A percentile compares a stretch with the other conserved stretches of the same genome.
phyloP scores from a whole-genome alignment of 2,113 vertebrate species.

The Turdus rufiventris region DNA sequence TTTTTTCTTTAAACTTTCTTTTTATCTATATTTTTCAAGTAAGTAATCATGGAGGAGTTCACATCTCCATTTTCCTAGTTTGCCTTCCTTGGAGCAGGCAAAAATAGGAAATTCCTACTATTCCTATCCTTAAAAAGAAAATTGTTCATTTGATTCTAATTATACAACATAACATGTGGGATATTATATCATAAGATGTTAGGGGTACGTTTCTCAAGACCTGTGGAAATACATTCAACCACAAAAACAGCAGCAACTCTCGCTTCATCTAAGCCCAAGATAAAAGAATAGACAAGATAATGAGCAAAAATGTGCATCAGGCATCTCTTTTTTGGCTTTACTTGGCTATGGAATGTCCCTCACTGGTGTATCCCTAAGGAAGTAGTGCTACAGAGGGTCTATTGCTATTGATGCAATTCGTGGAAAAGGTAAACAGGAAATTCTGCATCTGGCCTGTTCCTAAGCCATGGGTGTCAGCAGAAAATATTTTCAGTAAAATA shows the following conservation, averaged over 20 bases:
- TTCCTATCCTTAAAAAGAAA: neutral
- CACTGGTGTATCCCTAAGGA: neutral
- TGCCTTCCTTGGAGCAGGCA: too few relatives aligned
- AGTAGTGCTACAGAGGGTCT: neutral
- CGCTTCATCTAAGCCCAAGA: neutral
- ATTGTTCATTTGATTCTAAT: neutral
- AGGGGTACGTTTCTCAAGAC: neutral
- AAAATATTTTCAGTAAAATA: neutral
- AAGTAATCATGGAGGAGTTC: too few relatives aligned
- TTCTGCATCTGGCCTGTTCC: neutral
- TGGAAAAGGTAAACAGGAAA: neutral
- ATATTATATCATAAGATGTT: neutral
- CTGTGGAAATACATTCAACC: neutral
- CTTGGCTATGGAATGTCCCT: neutral
- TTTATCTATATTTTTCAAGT: neutral
- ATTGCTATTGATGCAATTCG: neutral
- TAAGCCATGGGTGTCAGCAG: neutral
- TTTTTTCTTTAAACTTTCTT: neutral
- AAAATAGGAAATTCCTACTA: neutral
- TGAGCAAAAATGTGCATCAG: neutral
- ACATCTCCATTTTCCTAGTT: too few relatives aligned
- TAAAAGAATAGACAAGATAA: neutral
- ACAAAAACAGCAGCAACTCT: neutral
- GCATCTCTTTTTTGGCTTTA: neutral
- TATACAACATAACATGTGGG: neutral